Base-by-base conservation (phyloP, 2,888 invertebrate species). In the Conomelus anceps region DNA sequence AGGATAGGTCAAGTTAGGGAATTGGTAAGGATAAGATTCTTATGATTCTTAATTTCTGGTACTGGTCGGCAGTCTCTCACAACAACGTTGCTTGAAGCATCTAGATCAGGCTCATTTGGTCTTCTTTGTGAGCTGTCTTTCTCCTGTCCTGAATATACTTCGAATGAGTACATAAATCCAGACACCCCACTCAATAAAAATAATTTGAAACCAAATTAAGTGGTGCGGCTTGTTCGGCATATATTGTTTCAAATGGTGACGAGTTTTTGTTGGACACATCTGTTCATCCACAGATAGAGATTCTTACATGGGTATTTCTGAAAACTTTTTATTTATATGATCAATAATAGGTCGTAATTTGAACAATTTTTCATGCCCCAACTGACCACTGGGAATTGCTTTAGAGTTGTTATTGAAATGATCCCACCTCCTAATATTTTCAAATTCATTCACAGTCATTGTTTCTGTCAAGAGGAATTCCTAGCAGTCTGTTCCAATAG, bases 211-310 rank as follows among this genome's bases (percentile, higher is more conserved):
- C 91, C 91, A 90, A n/a, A n/a, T n/a, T n/a, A n/a, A 93, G 91
- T 93, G 93, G 89, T 93, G 92, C 88, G 92, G 93, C 90, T 93
- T 93, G 23, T 91, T 91, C 24, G 92, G 92, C 90, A 92, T 91
- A 90, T 92, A 93, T 89, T 92, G 92, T 89, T 92, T 92, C 88
- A 92, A n/a, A 41, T 34, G 20, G 13, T 84, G 85, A 23, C 91
- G 24, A 11, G 85, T 89, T 90, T 92, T 92, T 26, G 91, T 92
- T 22, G 91, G 90, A 90, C 91, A 92, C 34, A 92, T 91, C 89
- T 92, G 91, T 89, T 92, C 92, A 89, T 92, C 92, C 22, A 92
- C 89, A 23, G 91, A 91, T 22, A 92, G 89, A 9, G 87, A 29
- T 89, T 91, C 23, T 34, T 91, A 91, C 87, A 91, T 86, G n/a